Percentiles rank a stretch among this genome's conserved stretches.
phyloP scores from a whole-genome alignment of 1,140 invertebrate genomes.

The Gryllus bimaculatus region DNA sequence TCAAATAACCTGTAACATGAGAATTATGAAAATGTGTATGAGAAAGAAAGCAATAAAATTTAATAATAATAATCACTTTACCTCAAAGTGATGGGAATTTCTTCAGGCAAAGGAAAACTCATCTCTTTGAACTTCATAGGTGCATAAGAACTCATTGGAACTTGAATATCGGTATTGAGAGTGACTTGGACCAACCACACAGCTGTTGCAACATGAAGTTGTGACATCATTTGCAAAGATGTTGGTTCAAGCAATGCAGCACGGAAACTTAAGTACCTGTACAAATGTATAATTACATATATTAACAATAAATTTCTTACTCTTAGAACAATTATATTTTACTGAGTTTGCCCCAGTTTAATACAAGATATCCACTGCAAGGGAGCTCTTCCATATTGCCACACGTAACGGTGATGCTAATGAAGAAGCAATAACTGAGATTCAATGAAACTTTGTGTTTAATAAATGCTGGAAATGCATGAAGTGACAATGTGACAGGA shows the following conservation, averaged over 20 bases:
- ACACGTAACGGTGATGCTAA: too few relatives aligned
- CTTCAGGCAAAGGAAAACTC: conserved; percentile 54
- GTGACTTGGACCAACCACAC: conserved; percentile 78
- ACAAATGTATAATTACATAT: conserved; percentile 20
- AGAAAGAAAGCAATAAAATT: neutral
- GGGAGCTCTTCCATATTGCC: too few relatives aligned
- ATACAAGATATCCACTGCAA: too few relatives aligned
- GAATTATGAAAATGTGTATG: too few relatives aligned
- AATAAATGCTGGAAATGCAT: too few relatives aligned
- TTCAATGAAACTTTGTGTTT: too few relatives aligned
- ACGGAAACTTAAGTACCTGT: conserved; percentile 53
- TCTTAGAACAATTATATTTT: too few relatives aligned
- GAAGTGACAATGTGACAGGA: too few relatives aligned
- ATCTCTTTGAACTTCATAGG: conserved; percentile 44
- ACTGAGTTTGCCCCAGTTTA: too few relatives aligned
- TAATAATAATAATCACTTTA: conserved; percentile 29
- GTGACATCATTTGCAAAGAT: conserved; percentile 53
- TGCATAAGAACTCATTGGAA: conserved; percentile 37
- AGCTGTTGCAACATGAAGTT: conserved; percentile 71
- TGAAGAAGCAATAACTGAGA: too few relatives aligned
- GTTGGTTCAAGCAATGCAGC: conserved; percentile 63
- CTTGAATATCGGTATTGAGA: conserved; percentile 30
- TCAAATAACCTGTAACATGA: too few relatives aligned
- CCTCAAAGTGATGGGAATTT: conserved; percentile 52
- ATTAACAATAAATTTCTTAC: too few relatives aligned